Conservation (phyloP, 2,888 invertebrate genomes). For the Polydrusus cervinus region DNA sequence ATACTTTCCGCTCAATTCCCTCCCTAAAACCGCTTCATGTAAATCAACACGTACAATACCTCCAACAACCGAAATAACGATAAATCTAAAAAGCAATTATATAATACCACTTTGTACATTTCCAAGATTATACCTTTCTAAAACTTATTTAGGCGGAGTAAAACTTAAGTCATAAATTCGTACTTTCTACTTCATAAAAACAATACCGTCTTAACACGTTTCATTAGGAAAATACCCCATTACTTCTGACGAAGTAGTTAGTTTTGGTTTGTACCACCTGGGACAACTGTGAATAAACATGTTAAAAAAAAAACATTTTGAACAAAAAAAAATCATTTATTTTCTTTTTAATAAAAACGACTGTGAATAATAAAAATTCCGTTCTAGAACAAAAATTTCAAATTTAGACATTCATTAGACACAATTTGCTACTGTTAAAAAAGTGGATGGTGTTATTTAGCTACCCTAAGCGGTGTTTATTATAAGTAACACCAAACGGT, state of each 20-base stretch:
- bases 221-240: constrained; percentile 11
- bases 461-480: no score
- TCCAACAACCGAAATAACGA: constrained; percentile 12
- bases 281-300: background rate
- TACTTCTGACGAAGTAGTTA: background rate
- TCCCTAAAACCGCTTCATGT: background rate
- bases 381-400: no score
- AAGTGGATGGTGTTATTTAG: no score
- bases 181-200: constrained; percentile 18
- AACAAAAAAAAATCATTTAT: no score
- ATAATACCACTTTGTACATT: constrained; percentile 21
- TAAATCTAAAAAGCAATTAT: constrained; percentile 22
- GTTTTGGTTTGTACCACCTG: constrained; percentile 16
- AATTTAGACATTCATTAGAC: no score
- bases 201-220: constrained; percentile 1
- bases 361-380: no score
- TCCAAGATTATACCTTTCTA: constrained; percentile 2
- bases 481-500: no score
- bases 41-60: background rate
- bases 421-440: no score
- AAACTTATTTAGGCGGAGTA: constrained; percentile 18
- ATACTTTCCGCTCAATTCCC: no score
- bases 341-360: background rate
- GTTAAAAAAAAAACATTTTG: no score
- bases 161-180: constrained; percentile 20